A percentile compares a stretch with the other conserved stretches of the same genome.
Conservation (phyloP, 53 echinoderm and acorn worm species). For the Stichopus horrens region DNA sequence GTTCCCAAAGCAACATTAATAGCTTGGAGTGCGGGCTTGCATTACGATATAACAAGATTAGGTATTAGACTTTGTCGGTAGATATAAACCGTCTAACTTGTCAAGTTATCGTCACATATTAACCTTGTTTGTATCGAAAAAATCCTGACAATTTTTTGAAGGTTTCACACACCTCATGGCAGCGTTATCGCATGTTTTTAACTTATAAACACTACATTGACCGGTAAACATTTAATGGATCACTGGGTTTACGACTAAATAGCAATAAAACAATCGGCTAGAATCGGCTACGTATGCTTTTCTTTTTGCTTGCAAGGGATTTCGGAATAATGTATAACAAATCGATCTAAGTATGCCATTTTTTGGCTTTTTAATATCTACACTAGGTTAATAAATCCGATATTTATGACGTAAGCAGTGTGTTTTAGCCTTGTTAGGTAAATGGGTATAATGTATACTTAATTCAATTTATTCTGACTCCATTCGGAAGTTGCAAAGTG, state of each 20-base stretch:
- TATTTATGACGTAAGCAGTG: too few relatives aligned
- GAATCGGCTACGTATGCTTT: too few relatives aligned
- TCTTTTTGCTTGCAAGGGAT: too few relatives aligned
- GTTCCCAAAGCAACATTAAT: slow-evolving; percentile 19
- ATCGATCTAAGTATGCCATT: too few relatives aligned
- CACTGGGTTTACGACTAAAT: background rate
- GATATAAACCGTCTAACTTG: slow-evolving; percentile 15
- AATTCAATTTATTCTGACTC: too few relatives aligned
- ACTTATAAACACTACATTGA: background rate
- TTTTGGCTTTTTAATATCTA: too few relatives aligned
- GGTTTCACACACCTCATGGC: background rate
- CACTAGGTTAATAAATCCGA: too few relatives aligned
- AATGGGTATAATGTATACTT: too few relatives aligned
- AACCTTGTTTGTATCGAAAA: slow-evolving; percentile 41
- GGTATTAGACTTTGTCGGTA: slow-evolving; percentile 40
- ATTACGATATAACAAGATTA: slow-evolving; percentile 29
- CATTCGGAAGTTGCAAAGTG: too few relatives aligned
- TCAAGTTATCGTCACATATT: slow-evolving; percentile 40
- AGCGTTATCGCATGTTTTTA: background rate
- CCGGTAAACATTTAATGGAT: background rate
- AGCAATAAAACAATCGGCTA: too few relatives aligned
- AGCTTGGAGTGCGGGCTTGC: slow-evolving; percentile 10
- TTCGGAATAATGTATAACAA: too few relatives aligned
- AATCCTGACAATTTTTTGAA: background rate
- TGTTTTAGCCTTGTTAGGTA: too few relatives aligned